Evolutionary conservation across 2,888 invertebrate species (phyloP), one percentile per base, ranked within the genome.

Genomic region (Hartigia nigra): DNA sequence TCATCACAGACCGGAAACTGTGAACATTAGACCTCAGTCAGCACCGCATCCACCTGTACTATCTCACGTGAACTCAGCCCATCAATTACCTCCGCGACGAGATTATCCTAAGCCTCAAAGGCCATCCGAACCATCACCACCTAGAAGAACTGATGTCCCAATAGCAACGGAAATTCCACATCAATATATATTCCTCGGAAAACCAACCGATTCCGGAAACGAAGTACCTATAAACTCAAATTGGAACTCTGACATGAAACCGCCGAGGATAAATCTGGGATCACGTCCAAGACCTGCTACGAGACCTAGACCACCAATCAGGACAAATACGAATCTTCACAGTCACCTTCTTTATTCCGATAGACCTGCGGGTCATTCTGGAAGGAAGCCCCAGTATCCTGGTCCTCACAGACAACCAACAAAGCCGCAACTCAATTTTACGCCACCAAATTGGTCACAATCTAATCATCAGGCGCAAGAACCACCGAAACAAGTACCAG

Each of bases 201-300:
- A 88, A 69, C 83, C 84, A 14, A 86, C 82, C 12, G 82, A 89
- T 75, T 81, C 83, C 0, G 87, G 85, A 3, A 89, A 88, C 31
- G 88, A 90, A 72, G 83, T 88, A 12, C 14, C 80, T 1, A 70
- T 86, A 34, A 85, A 82, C 35, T 76, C 81, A 0, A 89, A 87
- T 76, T 88, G 90, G 88, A 90, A 90, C 74, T 83, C 85, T 4
- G 90, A 91, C 1, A 89, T 90, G 76, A 89, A 90, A 37, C 89
- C 89, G 11, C 82, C 85, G 3, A 80, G 88, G 70, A 85, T 86
- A 77, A 70, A 85, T 4, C 70, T 85, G n/a, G 82, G 81, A 3
- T 86, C 86, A 74, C 86, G 90, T 70, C 84, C 87, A 3, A 87
- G 90, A 76, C 89, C 90, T n/a, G 80, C 85, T 1, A 78, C 77